Base-by-base conservation (phyloP, 2,888 invertebrate genomes). In the Tridacna crocea region DNA sequence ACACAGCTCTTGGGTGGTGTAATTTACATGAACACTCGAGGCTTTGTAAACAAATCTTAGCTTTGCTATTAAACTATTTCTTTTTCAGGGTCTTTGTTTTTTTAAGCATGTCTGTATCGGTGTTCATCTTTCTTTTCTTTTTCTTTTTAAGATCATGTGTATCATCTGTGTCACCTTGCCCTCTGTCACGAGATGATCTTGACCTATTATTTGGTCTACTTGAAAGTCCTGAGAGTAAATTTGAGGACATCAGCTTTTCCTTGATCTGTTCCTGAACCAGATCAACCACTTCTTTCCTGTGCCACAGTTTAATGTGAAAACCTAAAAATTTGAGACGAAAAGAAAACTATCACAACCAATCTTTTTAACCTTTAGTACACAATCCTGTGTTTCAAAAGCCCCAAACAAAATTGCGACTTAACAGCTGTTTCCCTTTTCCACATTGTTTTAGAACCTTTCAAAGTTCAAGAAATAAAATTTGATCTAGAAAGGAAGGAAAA, bases 231-330 rank as follows among this genome's bases (percentile, higher is more conserved):
- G 24, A 26, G 70, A 70, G 15, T 51, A 61, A 22, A 24, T 24
- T 13, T 26, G 47, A 70, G 12, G 13, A n/a, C 51, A 46, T 0
- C 22, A 51, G 73, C 26, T 77, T 77, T 46, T 55, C 22, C 10
- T 17, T 51, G 19, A 87, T 60, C 17, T 75, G 63, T 17, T 75
- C 70, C 63, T 90, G 90, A 61, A 84, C 84, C 60, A 84, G 79
- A 17, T 77, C 85, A 27, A 87, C 70, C 12, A 87, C 80, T 36
- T 90, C 87, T 27, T 87, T 85, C 73, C 88, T 84, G 36, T 85
- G 89, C 92, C 92, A 91, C 47, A 91, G 72, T 47, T 91, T 65
- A n/a, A 90, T 84, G 75, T 90, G 89, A 15, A 90, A 76, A 77
- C 91, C 91, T 91, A 79, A 12, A 84, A 86, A n/a, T 47, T n/a